Evolutionary conservation across 2,888 invertebrate genomes (phyloP).

Genomic region (Merodon equestris): DNA sequence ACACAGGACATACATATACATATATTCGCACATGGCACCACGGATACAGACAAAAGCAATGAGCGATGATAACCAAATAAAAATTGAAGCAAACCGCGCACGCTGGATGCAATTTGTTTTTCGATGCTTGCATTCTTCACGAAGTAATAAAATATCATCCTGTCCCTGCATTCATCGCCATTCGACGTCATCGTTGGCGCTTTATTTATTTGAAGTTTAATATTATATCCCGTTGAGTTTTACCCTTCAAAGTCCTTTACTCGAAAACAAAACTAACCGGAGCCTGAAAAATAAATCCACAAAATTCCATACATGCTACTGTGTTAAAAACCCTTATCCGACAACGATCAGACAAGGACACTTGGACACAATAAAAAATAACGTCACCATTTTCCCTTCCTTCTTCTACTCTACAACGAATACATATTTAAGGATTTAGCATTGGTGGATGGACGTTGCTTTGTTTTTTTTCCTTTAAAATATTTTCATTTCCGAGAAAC

Average conservation of each 20-base stretch:
- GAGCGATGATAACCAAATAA: too few relatives aligned
- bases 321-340: conserved; percentile 54
- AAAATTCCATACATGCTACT: conserved; percentile 14
- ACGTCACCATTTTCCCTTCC: conserved; percentile 42
- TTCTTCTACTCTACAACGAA: conserved; percentile 39
- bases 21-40: too few relatives aligned
- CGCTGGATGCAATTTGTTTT: conserved; percentile 14
- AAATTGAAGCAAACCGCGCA: too few relatives aligned
- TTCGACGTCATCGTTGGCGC: conserved; percentile 56
- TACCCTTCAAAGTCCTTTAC: conserved; percentile 38
- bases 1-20: too few relatives aligned
- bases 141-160: conserved; percentile 63
- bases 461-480: too few relatives aligned
- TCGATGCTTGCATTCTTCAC: conserved; percentile 47
- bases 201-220: conserved; percentile 65
- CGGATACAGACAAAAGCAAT: too few relatives aligned
- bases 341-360: conserved; percentile 59
- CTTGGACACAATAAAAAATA: conserved; percentile 58
- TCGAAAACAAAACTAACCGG: conserved; percentile 4
- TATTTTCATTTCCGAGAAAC: conserved; percentile 10
- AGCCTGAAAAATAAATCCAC: not conserved
- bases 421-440: conserved; percentile 59
- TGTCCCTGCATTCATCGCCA: conserved; percentile 59
- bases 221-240: conserved; percentile 61
- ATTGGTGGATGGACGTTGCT: conserved; percentile 20